Evolutionary conservation across 2,888 invertebrate genomes (phyloP).

Genomic region (Mythimna loreyi): DNA sequence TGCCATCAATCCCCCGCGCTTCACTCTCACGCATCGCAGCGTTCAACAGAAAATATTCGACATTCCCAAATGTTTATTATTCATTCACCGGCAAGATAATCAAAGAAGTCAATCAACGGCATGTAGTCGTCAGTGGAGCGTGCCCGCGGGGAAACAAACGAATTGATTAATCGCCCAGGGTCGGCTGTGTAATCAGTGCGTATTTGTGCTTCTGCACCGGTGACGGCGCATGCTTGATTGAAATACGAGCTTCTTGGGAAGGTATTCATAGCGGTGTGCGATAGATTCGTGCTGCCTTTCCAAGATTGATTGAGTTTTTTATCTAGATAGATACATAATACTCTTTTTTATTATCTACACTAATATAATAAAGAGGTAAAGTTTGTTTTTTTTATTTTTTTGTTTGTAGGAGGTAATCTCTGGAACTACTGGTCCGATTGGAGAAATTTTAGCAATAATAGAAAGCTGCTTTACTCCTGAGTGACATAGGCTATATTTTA

Average conservation of each 20-base stretch:
- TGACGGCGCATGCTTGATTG: slow-evolving; percentile 42
- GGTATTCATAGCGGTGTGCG: slow-evolving; percentile 12
- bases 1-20: not conserved
- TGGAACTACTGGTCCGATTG: no score
- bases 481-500: no score
- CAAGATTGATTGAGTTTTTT: no score
- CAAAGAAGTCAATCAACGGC: slow-evolving; percentile 74
- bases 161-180: slow-evolving; percentile 71
- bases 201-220: slow-evolving; percentile 63
- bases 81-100: slow-evolving; percentile 72
- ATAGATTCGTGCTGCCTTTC: not conserved
- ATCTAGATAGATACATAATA: no score
- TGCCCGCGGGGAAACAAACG: slow-evolving; percentile 71
- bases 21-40: slow-evolving; percentile 9
- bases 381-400: no score
- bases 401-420: no score
- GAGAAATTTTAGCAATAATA: no score
- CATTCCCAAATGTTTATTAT: slow-evolving; percentile 64
- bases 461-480: no score
- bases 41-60: slow-evolving; percentile 56
- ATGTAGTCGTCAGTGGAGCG: slow-evolving; percentile 66
- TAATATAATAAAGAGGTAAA: no score
- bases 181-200: slow-evolving; percentile 63
- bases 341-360: no score
- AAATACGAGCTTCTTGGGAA: slow-evolving; percentile 39